These are phyloP conservation scores for Neoniphon sammara DNA, from an alignment of 2,797 vertebrate genomes.

Conservation along the genomic window DNA sequence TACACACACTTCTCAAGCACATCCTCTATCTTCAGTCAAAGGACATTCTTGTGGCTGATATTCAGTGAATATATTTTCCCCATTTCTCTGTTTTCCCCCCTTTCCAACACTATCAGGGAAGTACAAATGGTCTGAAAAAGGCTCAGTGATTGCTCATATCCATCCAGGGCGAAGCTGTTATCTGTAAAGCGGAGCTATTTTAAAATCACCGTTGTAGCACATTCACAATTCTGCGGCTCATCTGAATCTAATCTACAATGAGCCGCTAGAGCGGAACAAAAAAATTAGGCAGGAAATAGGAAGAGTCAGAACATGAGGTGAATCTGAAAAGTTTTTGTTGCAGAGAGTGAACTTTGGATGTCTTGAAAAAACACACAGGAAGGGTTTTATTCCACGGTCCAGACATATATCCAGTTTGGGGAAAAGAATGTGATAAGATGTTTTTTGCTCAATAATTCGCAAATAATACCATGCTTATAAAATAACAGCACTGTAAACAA, in stretches of 20 bases:
- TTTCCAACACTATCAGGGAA: not conserved
- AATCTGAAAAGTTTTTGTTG: not conserved
- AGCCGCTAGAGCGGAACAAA: not conserved
- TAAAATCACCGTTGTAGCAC: not conserved
- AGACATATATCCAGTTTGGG: too few species aligned
- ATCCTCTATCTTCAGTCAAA: not conserved
- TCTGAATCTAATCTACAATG: not conserved
- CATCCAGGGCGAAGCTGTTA: not conserved
- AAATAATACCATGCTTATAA: too few species aligned
- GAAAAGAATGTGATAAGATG: too few species aligned
- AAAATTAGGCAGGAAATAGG: not conserved
- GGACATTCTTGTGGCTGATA: not conserved
- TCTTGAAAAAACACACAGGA: not conserved
- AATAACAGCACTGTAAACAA: too few species aligned
- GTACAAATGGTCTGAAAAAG: not conserved
- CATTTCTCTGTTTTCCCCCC: not conserved
- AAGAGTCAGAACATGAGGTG: not conserved
- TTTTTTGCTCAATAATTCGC: too few species aligned
- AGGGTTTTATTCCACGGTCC: too few species aligned
- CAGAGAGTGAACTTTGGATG: not conserved
- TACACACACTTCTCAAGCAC: not conserved
- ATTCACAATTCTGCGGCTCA: not conserved
- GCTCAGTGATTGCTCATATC: not conserved
- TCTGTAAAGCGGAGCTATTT: not conserved
- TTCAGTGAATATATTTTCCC: not conserved